Evolutionary conservation across 1,140 invertebrate genomes (phyloP).

Genomic region (Colletes latitarsis): DNA sequence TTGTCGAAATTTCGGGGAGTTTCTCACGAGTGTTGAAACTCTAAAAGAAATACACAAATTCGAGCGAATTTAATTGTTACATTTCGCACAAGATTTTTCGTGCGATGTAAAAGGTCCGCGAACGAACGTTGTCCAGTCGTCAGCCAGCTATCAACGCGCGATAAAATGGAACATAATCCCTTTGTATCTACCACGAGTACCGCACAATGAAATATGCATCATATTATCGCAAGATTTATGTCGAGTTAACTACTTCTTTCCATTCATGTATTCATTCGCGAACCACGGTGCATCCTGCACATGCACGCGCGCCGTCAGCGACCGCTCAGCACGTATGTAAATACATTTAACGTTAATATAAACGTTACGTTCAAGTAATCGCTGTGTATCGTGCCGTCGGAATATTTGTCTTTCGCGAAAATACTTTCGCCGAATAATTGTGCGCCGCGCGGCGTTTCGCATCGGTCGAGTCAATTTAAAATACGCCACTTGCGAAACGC

Average conservation of each 20-base stretch:
- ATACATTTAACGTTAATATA: constrained; percentile 24
- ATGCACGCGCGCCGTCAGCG: background rate
- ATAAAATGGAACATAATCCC: constrained; percentile 9
- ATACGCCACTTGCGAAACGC: background rate
- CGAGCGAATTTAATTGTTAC: too few relatives aligned
- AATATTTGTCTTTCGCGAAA: constrained; percentile 7
- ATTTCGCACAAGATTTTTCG: too few relatives aligned
- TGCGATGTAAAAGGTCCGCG: too few relatives aligned
- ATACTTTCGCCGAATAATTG: constrained; percentile 12
- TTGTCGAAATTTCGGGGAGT: too few relatives aligned
- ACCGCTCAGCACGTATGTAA: background rate
- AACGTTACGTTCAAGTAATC: constrained; percentile 5
- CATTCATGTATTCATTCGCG: constrained; percentile 1
- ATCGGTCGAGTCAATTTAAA: too few relatives aligned
- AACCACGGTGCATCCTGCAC: background rate
- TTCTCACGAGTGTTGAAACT: too few relatives aligned
- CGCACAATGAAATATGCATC: constrained; percentile 15
- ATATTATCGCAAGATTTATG: constrained; percentile 27
- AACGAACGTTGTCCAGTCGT: background rate
- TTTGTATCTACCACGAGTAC: background rate
- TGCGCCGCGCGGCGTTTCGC: background rate
- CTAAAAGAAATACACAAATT: too few relatives aligned
- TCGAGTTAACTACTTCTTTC: constrained; percentile 1
- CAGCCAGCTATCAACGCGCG: background rate
- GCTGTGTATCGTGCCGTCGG: background rate